Evolutionary conservation across 1,140 invertebrate genomes (phyloP).

Genomic region (Rhysida immarginata): DNA sequence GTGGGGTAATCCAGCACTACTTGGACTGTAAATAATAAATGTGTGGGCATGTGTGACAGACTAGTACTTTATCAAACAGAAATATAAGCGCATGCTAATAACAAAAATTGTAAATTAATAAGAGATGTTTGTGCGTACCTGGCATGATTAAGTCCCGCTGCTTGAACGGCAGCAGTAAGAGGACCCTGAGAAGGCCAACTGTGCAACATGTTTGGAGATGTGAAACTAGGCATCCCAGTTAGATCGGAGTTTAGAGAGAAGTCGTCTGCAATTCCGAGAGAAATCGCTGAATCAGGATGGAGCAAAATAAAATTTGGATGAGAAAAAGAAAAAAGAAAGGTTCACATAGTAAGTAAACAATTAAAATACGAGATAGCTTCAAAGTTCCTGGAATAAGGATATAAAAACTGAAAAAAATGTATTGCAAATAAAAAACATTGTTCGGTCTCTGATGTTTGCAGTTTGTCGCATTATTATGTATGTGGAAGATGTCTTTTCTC

Average conservation of each 20-base stretch:
- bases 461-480: no score
- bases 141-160: constrained; percentile 20
- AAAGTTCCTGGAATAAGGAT: no score
- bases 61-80: no score
- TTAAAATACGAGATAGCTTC: no score
- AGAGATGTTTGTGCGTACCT: constrained; percentile 8
- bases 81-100: no score
- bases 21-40: constrained; percentile 1
- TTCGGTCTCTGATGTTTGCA: no score
- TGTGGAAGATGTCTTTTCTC: no score
- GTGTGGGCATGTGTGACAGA: neutral
- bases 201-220: constrained; percentile 19
- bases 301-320: neutral
- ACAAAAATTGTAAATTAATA: no score
- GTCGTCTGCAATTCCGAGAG: constrained; percentile 22
- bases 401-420: constrained; percentile 2
- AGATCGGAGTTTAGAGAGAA: constrained; percentile 27
- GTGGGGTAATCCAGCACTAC: constrained; percentile 21
- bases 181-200: constrained; percentile 26
- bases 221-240: constrained; percentile 19
- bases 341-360: neutral
- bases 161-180: constrained; percentile 28
- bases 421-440: neutral
- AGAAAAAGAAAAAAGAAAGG: constrained; percentile 1
- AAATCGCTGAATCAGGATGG: constrained; percentile 4